Conservation (phyloP, 2,113 vertebrate genomes). For the Sylvietta virens region DNA sequence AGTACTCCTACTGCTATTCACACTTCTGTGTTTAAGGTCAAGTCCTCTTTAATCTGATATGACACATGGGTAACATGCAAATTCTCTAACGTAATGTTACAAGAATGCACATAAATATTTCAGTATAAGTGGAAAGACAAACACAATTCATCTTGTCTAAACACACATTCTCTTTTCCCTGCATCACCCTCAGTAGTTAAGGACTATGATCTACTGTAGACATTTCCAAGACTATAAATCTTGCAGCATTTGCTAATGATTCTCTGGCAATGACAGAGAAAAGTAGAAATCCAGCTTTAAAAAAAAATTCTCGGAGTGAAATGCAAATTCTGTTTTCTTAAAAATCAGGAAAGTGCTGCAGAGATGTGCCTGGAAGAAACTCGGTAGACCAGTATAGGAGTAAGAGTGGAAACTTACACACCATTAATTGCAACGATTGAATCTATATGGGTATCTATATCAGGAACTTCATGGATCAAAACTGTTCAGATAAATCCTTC, state of each 20-base stretch:
- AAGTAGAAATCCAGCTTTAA: not conserved
- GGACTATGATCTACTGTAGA: slow-evolving; percentile 36
- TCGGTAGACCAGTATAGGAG: not conserved
- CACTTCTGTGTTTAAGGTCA: slow-evolving; percentile 19
- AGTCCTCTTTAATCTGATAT: slow-evolving; percentile 1
- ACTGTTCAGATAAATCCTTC: not conserved
- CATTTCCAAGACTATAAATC: slow-evolving; percentile 43
- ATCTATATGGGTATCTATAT: not conserved
- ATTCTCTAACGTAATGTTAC: slow-evolving; percentile 25
- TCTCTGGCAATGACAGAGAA: not conserved
- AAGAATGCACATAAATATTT: slow-evolving; percentile 50
- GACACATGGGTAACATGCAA: slow-evolving; percentile 5
- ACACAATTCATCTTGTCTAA: slow-evolving; percentile 53
- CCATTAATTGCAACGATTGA: not conserved
- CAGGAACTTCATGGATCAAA: not conserved
- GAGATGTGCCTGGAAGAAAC: not conserved
- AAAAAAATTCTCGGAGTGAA: not conserved
- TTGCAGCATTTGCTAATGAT: slow-evolving; percentile 36
- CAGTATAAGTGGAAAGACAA: slow-evolving; percentile 40
- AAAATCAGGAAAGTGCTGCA: not conserved
- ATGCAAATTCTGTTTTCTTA: not conserved
- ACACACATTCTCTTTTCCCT: slow-evolving; percentile 17
- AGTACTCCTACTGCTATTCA: not conserved
- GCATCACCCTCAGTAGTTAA: slow-evolving; percentile 4
- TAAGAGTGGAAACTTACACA: not conserved